Evolutionary conservation across 1,140 invertebrate species (phyloP), one percentile per base, ranked within the genome.

Genomic region (Notospermus geniculatus): DNA sequence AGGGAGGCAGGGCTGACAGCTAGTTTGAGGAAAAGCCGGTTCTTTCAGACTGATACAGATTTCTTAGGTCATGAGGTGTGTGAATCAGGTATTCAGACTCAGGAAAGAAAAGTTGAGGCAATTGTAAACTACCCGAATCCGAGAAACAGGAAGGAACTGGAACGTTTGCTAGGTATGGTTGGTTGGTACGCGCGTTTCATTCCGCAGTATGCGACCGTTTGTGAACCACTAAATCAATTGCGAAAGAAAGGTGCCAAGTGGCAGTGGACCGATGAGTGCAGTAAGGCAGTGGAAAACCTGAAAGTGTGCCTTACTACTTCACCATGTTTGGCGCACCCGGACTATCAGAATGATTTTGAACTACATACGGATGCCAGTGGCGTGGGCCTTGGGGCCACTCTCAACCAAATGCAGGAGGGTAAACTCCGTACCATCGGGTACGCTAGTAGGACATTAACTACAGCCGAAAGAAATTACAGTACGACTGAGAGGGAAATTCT

Each of bases 11-110:
- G 30, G 17, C 63, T 85, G 5, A 83, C 78, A 19, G 67, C 84
- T 1, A 84, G 81, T 29, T 64, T 79, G 2, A 59, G 72, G 55
- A 83, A 84, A 71, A 79, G 72, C 39, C 59, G 77, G 36, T 83
- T 85, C 64, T 76, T 71, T 28, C 57, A 73, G 52, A 63, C 56
- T 2, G n/a, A 54, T 27, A 54, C 69, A 1, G 39, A 54, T 7
- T 70, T 64, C 43, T 41, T 73, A 2, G 72, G 71, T 9, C 63
- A 71, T 32, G 30, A 45, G 13, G 60, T 77, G 13, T 50, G 5
- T 50, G 46, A 50, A 50, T 7, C n/a, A 9, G 46, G 46, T 50
- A 50, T 50, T n/a, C n/a, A 5, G 9, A n/a, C 46, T 50, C 4
- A n/a, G 5, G 4, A 5, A 5, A 27, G 4, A 7, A 50, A 50